Evolutionary conservation across 2,797 vertebrate genomes (phyloP).

Genomic region (Varecia variegata): DNA sequence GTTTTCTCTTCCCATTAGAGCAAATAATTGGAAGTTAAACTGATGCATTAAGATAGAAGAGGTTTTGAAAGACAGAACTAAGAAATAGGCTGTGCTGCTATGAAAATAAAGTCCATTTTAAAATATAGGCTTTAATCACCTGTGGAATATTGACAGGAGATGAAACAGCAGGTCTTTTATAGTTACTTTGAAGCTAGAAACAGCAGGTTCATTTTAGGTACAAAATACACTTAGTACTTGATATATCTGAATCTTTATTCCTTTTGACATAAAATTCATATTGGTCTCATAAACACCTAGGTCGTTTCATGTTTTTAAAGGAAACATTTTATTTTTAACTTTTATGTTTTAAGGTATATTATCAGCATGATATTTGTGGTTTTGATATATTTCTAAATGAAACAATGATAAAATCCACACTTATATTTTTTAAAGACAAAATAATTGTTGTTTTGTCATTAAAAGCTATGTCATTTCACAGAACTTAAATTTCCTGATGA

Average conservation of each 20-base stretch:
- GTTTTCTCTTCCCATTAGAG: not conserved
- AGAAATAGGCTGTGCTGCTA: not conserved
- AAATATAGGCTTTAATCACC: not conserved
- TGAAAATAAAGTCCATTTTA: conserved; percentile 9
- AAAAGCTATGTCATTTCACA: not conserved
- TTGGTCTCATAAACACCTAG: not conserved
- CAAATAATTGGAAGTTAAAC: not conserved
- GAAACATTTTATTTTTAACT: not conserved
- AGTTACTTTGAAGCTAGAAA: not conserved
- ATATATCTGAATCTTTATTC: not conserved
- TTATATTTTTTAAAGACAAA: conserved; percentile 17
- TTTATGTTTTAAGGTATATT: not conserved
- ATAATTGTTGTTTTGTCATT: not conserved
- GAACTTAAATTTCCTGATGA: not conserved
- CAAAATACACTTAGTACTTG: not conserved
- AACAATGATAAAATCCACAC: not conserved
- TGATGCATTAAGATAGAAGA: not conserved
- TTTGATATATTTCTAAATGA: conserved; percentile 24
- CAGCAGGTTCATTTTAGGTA: not conserved
- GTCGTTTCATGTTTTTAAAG: not conserved
- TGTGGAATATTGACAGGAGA: not conserved
- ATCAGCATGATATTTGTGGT: not conserved
- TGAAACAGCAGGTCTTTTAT: not conserved
- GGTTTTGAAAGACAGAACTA: not conserved
- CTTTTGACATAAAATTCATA: conserved; percentile 16